Evolutionary conservation across 2,888 invertebrate species (phyloP).

Genomic region (Anodontia alba): DNA sequence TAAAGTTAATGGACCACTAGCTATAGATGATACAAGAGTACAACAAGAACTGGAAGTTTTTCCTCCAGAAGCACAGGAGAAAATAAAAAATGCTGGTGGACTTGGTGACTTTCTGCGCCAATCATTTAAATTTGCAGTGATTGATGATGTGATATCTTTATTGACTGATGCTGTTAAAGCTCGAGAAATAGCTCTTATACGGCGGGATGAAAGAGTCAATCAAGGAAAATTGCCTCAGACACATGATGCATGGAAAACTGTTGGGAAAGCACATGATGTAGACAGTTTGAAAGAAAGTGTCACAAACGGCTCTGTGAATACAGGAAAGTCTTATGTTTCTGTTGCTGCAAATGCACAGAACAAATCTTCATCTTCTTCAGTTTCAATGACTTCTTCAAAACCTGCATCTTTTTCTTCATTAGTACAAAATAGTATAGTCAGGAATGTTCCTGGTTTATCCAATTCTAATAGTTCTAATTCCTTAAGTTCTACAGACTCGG

Average conservation of each 20-base stretch:
- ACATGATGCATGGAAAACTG: constrained; percentile 64
- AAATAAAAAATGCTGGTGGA: constrained; percentile 68
- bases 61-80: constrained; percentile 67
- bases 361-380: not conserved
- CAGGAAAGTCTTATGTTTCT: not conserved
- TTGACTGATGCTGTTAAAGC: constrained; percentile 65
- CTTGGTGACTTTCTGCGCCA: constrained; percentile 66
- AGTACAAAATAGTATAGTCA: not conserved
- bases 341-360: not conserved
- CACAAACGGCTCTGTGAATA: constrained; percentile 7
- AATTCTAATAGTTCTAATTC: constrained; percentile 34
- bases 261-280: constrained; percentile 52
- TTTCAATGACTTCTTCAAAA: not conserved
- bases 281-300: constrained; percentile 55
- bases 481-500: constrained; percentile 1
- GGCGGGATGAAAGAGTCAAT: constrained; percentile 32
- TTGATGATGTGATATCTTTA: constrained; percentile 69
- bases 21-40: constrained; percentile 59
- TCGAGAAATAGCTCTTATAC: constrained; percentile 56
- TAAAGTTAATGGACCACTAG: constrained; percentile 68
- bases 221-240: constrained; percentile 25
- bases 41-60: constrained; percentile 67
- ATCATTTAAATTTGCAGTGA: constrained; percentile 71
- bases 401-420: not conserved
- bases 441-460: not conserved